Conservation (phyloP, 2,888 invertebrate species). For the Buathra laborator region DNA sequence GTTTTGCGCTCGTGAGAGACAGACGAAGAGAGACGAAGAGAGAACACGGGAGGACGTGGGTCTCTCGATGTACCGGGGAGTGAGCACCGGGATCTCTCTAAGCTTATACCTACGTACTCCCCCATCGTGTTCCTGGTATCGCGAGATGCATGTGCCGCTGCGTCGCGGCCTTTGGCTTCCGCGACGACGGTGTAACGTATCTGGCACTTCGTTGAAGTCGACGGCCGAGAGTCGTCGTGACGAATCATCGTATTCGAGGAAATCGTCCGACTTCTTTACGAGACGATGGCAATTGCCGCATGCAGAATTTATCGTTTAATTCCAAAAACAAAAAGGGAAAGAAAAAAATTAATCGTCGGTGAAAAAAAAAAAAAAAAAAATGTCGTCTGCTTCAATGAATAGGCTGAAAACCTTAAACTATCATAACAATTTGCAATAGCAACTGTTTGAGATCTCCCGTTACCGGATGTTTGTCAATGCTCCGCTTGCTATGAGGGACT, state of each 20-base stretch:
- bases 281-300: neutral
- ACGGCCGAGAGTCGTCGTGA: constrained; percentile 12
- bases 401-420: too few relatives aligned
- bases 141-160: constrained; percentile 25
- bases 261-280: neutral
- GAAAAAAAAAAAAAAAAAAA: too few relatives aligned
- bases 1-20: constrained; percentile 43
- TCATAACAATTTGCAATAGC: too few relatives aligned
- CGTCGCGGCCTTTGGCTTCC: constrained; percentile 48
- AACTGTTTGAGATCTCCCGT: neutral
- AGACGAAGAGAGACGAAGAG: constrained; percentile 22
- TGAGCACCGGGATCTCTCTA: constrained; percentile 23
- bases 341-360: neutral
- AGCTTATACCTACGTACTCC: constrained; percentile 33
- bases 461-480: constrained; percentile 5
- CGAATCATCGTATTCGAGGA: constrained; percentile 33
- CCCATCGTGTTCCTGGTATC: constrained; percentile 42
- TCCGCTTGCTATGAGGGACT: neutral
- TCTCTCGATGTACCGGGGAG: constrained; percentile 11
- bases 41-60: constrained; percentile 19
- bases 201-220: constrained; percentile 23
- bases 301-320: neutral
- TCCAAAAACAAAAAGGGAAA: neutral
- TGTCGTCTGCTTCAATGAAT: too few relatives aligned
- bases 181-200: constrained; percentile 37